Evolutionary conservation across 2,888 invertebrate species (phyloP).

Genomic region (Apamea monoglypha): DNA sequence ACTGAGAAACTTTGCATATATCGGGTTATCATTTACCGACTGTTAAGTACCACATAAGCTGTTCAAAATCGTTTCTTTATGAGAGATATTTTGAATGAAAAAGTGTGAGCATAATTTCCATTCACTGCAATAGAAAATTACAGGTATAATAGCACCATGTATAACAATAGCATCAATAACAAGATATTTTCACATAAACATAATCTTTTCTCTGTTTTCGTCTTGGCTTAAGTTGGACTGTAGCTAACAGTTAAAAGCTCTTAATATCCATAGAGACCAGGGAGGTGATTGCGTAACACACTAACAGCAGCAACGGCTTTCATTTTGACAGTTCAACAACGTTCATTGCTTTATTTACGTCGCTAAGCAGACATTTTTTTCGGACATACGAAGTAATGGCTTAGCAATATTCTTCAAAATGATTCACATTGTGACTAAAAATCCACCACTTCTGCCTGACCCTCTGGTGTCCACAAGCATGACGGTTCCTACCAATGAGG

Average conservation of each 20-base stretch:
- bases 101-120: background rate
- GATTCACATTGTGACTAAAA: too few relatives aligned
- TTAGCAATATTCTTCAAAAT: too few relatives aligned
- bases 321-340: too few relatives aligned
- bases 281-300: too few relatives aligned
- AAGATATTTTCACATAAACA: background rate
- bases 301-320: too few relatives aligned
- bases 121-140: background rate
- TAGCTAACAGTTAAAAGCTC: background rate
- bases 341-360: too few relatives aligned
- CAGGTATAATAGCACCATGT: too few relatives aligned
- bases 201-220: background rate
- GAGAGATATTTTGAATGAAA: constrained; percentile 19
- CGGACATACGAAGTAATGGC: too few relatives aligned
- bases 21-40: constrained; percentile 33
- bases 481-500: constrained; percentile 46
- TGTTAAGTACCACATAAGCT: background rate
- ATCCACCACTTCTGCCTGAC: background rate
- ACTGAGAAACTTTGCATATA: constrained; percentile 26
- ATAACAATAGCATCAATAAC: background rate
- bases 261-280: background rate
- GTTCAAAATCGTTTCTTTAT: constrained; percentile 8
- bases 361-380: too few relatives aligned
- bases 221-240: background rate
- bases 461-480: constrained; percentile 19